These are phyloP conservation scores for Incurvaria masculella DNA, from an alignment of 2,888 invertebrate species.

Conservation along the genomic window DNA sequence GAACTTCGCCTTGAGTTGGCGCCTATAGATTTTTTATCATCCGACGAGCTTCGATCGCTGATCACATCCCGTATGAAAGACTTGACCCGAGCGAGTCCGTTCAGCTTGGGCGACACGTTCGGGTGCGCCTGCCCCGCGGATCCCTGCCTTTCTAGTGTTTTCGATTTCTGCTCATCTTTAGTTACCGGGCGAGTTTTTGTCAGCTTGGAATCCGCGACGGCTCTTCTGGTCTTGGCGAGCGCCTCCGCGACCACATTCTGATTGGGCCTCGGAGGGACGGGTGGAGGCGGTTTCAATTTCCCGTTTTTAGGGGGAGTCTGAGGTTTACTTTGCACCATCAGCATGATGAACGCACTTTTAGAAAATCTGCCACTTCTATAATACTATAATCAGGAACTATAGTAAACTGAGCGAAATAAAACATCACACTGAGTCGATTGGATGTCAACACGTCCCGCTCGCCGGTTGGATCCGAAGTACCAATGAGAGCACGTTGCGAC, in stretches of 20 bases:
- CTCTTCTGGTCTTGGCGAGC: constrained; percentile 62
- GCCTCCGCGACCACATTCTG: constrained; percentile 70
- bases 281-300: constrained; percentile 65
- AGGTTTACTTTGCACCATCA: constrained; percentile 56
- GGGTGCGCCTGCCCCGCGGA: constrained; percentile 23
- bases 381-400: constrained; percentile 49
- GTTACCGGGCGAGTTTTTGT: constrained; percentile 39
- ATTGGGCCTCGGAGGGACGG: constrained; percentile 78
- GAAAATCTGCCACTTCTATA: constrained; percentile 42
- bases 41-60: constrained; percentile 49
- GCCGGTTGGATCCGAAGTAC: not conserved
- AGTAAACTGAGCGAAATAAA: constrained; percentile 45
- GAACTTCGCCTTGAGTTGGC: constrained; percentile 46
- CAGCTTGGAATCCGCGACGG: constrained; percentile 48
- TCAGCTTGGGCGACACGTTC: constrained; percentile 44
- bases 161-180: constrained; percentile 35
- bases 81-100: constrained; percentile 49
- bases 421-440: not conserved
- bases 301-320: constrained; percentile 48
- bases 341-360: constrained; percentile 30
- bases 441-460: not conserved
- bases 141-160: constrained; percentile 40
- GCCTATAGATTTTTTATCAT: constrained; percentile 45
- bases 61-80: constrained; percentile 54
- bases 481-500: not conserved